Evolutionary conservation across 2,888 invertebrate genomes (phyloP).

Genomic region (Drosophila falleni): DNA sequence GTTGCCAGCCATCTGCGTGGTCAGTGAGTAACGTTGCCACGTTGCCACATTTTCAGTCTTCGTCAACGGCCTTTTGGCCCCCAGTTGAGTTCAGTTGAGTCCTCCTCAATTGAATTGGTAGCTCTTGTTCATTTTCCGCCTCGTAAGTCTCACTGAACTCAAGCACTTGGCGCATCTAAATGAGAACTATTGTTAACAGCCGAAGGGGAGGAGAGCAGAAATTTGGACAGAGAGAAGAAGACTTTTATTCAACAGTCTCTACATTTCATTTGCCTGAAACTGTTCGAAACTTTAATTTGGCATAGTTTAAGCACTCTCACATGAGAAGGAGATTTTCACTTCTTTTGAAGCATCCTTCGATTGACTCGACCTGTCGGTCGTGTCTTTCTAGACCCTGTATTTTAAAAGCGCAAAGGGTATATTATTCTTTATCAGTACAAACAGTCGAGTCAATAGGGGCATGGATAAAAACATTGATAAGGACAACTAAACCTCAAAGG

Average conservation of each 20-base stretch:
- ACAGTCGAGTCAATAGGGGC: too few species aligned
- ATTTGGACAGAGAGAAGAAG: constrained; percentile 24
- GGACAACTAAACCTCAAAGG: too few species aligned
- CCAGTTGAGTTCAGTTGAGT: constrained; percentile 29
- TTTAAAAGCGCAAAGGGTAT: neutral
- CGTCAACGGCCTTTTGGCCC: constrained; percentile 19
- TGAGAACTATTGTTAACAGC: constrained; percentile 70
- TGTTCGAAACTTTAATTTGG: constrained; percentile 53
- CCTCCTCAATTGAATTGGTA: constrained; percentile 44
- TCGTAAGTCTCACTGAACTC: constrained; percentile 64
- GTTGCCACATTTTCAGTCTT: neutral
- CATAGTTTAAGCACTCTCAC: constrained; percentile 24
- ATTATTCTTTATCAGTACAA: too few species aligned
- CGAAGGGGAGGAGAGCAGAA: neutral
- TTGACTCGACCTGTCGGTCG: constrained; percentile 9
- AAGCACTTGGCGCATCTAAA: constrained; percentile 72
- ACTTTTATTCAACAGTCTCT: constrained; percentile 63
- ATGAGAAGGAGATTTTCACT: constrained; percentile 35
- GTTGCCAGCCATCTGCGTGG: constrained; percentile 50
- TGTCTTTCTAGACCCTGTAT: neutral
- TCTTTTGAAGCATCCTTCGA: constrained; percentile 16
- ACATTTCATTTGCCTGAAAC: constrained; percentile 39
- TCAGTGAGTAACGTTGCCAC: constrained; percentile 41
- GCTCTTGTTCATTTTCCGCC: constrained; percentile 73
- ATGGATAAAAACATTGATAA: too few species aligned